Evolutionary conservation across 2,888 invertebrate genomes (phyloP), one percentile per base, ranked within the genome.

Genomic region (Cordilura impudica): DNA sequence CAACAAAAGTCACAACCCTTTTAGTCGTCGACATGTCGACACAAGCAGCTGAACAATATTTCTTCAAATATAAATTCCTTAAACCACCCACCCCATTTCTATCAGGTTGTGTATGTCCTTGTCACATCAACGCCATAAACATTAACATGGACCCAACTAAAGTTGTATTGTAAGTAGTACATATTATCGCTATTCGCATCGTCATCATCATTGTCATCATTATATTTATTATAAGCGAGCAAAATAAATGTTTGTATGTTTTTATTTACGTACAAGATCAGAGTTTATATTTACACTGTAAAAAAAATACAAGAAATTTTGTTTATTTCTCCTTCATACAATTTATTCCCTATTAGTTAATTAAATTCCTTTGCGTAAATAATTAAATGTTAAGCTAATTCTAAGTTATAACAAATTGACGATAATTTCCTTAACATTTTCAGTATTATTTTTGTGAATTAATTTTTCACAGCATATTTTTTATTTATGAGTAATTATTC

Each of bases 101-200:
- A 0, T 14, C 39, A 23, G 31, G 21, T 54, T 70, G 47, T 53
- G 31, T 75, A 67, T 63, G 54, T 74, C 60, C 71, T 56, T 75
- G 79, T 79, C 79, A 79, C 66, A 79, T 75, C 79, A 79, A 79
- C 79, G 79, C 74, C 79, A 75, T 75, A 75, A 79, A 74, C 79
- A 79, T 60, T 47, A 70, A 39, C 76, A 56, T 71, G 75, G 49
- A 74, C 78, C 66, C 61, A 71, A 79, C 73, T 79, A 75, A 79
- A 66, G 54, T 74, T 71, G 53, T 71, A 29, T 35, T 21, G 54
- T 16, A 35, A 45, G 43, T 49, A 71, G 45, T 45, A 65, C 18
- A 54, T 14, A 26, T 14, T 47, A 56, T 65, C 61, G 39, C 60
- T 39, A 76, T 58, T 14, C 29, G 49, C 66, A 61, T 43, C 58